Evolutionary conservation across 2,888 invertebrate genomes (phyloP), one percentile per base, ranked within the genome.

Genomic region (Phorcus lineatus): DNA sequence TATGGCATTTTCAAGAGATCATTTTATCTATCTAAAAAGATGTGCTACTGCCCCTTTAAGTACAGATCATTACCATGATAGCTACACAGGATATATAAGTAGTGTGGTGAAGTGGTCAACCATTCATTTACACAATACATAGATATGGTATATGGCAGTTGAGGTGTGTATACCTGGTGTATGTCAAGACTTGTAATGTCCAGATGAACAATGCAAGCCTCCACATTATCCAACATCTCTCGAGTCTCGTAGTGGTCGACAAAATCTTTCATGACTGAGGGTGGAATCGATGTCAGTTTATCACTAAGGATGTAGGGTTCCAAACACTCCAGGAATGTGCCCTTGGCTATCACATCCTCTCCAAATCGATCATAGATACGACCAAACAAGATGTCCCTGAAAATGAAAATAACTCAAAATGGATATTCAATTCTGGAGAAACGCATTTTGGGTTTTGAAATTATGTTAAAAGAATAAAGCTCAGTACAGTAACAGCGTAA

Each of bases 131-230:
- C 2, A 2, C 2, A n/a, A 55, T 55, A 55, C 9, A 22, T 9
- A 19, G 22, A 6, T 6, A 2, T 22, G 57, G n/a, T 9, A 6
- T 9, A 55, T 19, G 36, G 36, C 36, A 36, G 36, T 36, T 4
- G 36, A 36, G 7, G 7, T 36, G 36, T 24, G 80, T 84, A 77
- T 83, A 94, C 95, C 93, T 96, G 96, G 92, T 97, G 96, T 24
- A 97, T 94, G 92, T 97, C 97, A 79, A 97, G 93, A 84, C 96
- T 96, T 74, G 95, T 94, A 87, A 97, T 95, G 85, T 96, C 95
- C 82, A 97, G 93, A 85, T 96, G 95, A 7, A 96, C 94, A 76
- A 97, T 94, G 80, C 96, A 95, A 52, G 95, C 94, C 92, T 97
- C 96, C 78, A 97, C 93, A 83, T 95, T 94, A 86, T 95, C 93